A percentile compares a stretch with the other conserved stretches of the same genome.
Conservation (phyloP, 2,797 vertebrate species). For the Mus caroli region DNA sequence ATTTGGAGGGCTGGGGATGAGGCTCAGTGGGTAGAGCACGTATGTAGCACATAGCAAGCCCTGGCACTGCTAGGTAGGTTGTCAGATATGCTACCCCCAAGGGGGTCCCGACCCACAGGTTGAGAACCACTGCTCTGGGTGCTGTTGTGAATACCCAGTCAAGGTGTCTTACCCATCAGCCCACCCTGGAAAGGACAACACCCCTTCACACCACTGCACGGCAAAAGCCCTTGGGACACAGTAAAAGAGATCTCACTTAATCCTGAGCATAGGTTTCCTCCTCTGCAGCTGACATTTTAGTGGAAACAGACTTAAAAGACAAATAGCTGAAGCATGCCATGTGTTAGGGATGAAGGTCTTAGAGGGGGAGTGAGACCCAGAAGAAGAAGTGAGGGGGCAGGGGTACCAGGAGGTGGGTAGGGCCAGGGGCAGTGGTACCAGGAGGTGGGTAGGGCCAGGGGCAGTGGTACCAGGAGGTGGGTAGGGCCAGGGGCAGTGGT, state of each 20-base stretch:
- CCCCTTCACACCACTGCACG: background rate
- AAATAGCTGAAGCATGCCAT: background rate
- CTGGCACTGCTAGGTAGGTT: background rate
- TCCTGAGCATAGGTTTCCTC: too few species aligned
- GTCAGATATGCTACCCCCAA: accelerated
- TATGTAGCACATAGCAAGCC: too few species aligned
- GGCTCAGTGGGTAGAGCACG: background rate
- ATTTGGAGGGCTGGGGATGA: too few species aligned
- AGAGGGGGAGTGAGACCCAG: background rate
- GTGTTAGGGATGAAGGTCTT: background rate
- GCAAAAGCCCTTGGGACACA: background rate
- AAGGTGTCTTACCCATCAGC: too few species aligned
- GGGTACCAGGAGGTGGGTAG: too few species aligned
- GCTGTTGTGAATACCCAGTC: background rate
- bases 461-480: background rate
- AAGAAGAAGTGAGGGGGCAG: accelerated
- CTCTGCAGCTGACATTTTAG: background rate
- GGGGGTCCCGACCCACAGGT: background rate
- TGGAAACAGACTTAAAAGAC: background rate
- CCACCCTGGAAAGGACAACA: background rate
- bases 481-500: too few species aligned
- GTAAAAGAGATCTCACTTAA: background rate
- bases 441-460: background rate
- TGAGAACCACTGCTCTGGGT: background rate
- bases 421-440: too few species aligned